Base-by-base conservation (phyloP, 2,888 invertebrate genomes). In the Watsonalla binaria region DNA sequence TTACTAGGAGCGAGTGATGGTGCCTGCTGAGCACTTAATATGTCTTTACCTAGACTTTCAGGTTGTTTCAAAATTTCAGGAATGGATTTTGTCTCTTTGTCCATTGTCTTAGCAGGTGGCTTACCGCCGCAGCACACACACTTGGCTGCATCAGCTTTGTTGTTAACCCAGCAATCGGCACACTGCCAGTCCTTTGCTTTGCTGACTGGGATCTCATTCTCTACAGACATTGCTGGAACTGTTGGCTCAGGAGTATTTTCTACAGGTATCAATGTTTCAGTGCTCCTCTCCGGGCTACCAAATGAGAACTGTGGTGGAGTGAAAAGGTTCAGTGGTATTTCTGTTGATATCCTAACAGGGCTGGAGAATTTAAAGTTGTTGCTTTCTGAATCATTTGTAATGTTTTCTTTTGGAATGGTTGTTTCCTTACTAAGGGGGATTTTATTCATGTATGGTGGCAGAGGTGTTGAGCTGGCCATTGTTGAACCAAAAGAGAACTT, bases 91-190 rank as follows among this genome's bases (percentile, higher is more conserved):
- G 37, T 8, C 2, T 37, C 37, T 37, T 37, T 37, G 6, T 6
- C 6, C 37, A 6, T 6, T 8, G 7, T 42, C 9, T 53, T 57
- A 2, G 53, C 13, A 6, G 71, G 66, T 39, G 65, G 70, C 46
- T 72, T 74, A 8, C 60, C 66, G 5, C 80, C 80, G 64, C 85
- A 87, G 46, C 78, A 78, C 6, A 70, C 69, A 61, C 84, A 84
- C 47, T 74, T 73, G 33, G 80, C 78, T n/a, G 65, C 61, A 39
- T 67, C 65, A 2, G 61, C 42, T 54, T 79, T 73, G 56, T 84
- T 84, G n/a, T 55, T 54, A 14, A 79, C 74, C 77, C 72, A 80
- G 55, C 82, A 82, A 52, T 77, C 80, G 5, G 65, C 48, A 59
- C 82, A 82, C 56, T 72, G 59, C 72, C 69, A 68, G 33, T 64